Percentiles rank a stretch among this genome's conserved stretches.
phyloP scores from a whole-genome alignment of 1,140 invertebrate genomes.

The Diorhabda elongata region DNA sequence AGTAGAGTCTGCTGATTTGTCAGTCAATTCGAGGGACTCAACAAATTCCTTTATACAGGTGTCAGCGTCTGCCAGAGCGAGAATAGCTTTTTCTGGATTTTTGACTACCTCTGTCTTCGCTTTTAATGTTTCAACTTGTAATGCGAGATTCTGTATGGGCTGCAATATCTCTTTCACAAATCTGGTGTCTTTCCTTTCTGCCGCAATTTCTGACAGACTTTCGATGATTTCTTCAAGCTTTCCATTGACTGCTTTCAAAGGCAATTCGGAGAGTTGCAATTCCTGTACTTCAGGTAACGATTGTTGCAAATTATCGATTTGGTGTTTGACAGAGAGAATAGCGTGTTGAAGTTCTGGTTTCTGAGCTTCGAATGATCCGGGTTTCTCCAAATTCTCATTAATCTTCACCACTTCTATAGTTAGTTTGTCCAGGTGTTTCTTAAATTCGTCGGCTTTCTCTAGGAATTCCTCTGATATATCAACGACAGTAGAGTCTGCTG shows the following conservation, averaged over 20 bases:
- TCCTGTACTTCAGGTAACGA: background rate
- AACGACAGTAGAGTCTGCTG: background rate
- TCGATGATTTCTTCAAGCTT: background rate
- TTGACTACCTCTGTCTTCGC: background rate
- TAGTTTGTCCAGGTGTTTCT: slow-evolving; percentile 3
- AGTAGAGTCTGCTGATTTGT: background rate
- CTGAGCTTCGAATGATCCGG: slow-evolving; percentile 18
- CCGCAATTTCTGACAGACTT: background rate
- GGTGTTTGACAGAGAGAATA: background rate
- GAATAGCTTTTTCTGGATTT: background rate
- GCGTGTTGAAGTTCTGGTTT: slow-evolving; percentile 19
- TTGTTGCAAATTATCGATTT: background rate
- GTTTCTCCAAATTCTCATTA: slow-evolving; percentile 14
- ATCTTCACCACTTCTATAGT: slow-evolving; percentile 21
- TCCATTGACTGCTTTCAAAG: background rate
- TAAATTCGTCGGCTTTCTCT: background rate
- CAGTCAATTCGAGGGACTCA: background rate
- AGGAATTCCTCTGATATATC: background rate
- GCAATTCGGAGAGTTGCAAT: background rate
- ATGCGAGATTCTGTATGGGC: background rate
- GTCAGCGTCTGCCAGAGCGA: background rate
- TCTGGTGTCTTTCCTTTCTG: background rate
- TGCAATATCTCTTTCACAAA: background rate
- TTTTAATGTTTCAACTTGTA: background rate
- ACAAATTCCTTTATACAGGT: background rate